Evolutionary conservation across 1,140 invertebrate genomes (phyloP), one percentile per base, ranked within the genome.

Genomic region (Scaptodrosophila lebanonensis): DNA sequence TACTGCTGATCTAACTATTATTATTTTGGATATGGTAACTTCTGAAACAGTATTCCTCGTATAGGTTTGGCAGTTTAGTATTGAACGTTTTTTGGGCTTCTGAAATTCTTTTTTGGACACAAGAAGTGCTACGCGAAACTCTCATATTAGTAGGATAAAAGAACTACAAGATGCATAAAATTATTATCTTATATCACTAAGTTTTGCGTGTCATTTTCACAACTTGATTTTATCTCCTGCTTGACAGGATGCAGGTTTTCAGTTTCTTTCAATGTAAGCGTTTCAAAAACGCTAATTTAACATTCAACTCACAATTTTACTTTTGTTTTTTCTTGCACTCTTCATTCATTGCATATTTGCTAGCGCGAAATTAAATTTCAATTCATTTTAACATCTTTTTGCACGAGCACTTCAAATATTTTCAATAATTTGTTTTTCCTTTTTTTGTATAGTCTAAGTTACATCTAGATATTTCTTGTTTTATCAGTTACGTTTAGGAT

Each of bases 381-480:
- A 63, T 53, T 42, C 25, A 44, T 36, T n/a, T n/a, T n/a, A n/a
- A n/a, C n/a, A 50, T 30, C 83, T 70, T 85, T 85, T 85, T 85
- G 84, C 84, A 85, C 83, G 33, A 60, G 83, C 68, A 45, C 62
- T 42, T 84, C 68, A 84, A 83, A 83, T 75, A 77, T 75, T 43
- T 56, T 62, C 56, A 58, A 57, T 50, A 25, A 54, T 64, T 56
- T 64, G 35, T 40, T 43, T 45, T 50, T 40, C 27, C 32, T 50
- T 48, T 42, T 50, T 12, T 47, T 56, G 50, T 77, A 73, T 13
- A 38, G 8, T 25, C 63, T 83, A 83, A 68, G 39, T 51, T 83
- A 83, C 64, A 70, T 61, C 76, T 82, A 77, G 63, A 63, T 47
- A 40, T 66, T 47, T 56, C 44, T 63, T 49, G 13, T 54, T 38